These are phyloP conservation scores for Drosophila diplacantha DNA, from an alignment of 2,888 invertebrate species.

Conservation along the genomic window DNA sequence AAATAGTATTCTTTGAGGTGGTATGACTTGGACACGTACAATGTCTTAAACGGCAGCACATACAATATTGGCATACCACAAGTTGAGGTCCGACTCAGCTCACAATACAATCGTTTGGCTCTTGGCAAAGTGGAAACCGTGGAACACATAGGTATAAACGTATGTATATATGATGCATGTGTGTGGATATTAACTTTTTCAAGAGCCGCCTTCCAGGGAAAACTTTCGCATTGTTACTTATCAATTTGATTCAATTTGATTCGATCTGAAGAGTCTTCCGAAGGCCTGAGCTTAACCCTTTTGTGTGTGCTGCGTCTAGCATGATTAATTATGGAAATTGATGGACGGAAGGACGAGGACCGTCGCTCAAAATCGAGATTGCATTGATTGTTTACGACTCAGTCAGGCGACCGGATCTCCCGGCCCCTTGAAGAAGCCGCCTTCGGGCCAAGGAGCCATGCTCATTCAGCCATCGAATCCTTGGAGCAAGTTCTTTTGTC, in stretches of 20 bases:
- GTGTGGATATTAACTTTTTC: neutral
- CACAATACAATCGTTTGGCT: neutral
- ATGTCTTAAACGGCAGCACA: too few species aligned
- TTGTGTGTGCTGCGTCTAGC: slow-evolving; percentile 33
- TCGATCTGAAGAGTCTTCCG: slow-evolving; percentile 9
- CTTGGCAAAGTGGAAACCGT: neutral
- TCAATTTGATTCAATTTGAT: slow-evolving; percentile 25
- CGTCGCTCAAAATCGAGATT: slow-evolving; percentile 6
- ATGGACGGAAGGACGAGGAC: slow-evolving; percentile 4
- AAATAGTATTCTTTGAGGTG: too few species aligned
- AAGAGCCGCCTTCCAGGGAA: neutral
- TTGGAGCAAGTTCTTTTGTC: slow-evolving; percentile 38
- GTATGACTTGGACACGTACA: too few species aligned
- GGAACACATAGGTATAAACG: neutral
- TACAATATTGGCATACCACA: neutral
- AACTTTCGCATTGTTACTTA: slow-evolving; percentile 6
- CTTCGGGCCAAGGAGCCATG: neutral
- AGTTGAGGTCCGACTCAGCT: neutral
- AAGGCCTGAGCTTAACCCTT: slow-evolving; percentile 27
- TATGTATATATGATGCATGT: neutral
- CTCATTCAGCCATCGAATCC: slow-evolving; percentile 33
- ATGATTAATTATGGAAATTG: slow-evolving; percentile 41
- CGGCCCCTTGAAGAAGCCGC: neutral
- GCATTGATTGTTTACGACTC: slow-evolving; percentile 38
- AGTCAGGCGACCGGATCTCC: slow-evolving; percentile 15